Percentiles rank a stretch among this genome's conserved stretches.
Evolutionary conservation across 2,888 invertebrate species (phyloP).

Genomic region (Lissocephala sabroskyi): DNA sequence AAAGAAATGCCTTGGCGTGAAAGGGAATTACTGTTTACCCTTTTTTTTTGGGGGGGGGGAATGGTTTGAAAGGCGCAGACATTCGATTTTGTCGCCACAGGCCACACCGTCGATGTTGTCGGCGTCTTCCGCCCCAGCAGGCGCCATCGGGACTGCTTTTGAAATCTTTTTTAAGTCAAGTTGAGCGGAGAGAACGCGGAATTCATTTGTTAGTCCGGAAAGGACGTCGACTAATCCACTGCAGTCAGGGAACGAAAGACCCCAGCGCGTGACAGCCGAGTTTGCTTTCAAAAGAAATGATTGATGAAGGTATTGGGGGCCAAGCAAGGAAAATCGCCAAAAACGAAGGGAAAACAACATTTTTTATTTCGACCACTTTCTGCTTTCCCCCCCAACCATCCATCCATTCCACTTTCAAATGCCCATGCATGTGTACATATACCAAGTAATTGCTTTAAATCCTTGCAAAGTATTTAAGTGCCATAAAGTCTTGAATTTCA

Average conservation of each 20-base stretch:
- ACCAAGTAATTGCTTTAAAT: too few relatives aligned
- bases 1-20: constrained; percentile 7
- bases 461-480: too few relatives aligned
- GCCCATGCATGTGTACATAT: too few relatives aligned
- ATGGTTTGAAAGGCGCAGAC: constrained; percentile 14
- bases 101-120: neutral
- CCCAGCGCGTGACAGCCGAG: constrained; percentile 47
- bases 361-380: too few relatives aligned
- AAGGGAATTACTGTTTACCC: constrained; percentile 48
- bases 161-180: constrained; percentile 47
- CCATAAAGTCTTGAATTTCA: too few relatives aligned
- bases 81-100: constrained; percentile 32
- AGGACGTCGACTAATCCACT: constrained; percentile 52
- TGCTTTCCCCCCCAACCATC: too few relatives aligned
- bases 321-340: constrained; percentile 9
- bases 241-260: constrained; percentile 47
- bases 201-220: constrained; percentile 59
- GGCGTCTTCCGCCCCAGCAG: neutral
- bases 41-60: constrained; percentile 40
- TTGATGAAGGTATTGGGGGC: constrained; percentile 58
- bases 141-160: constrained; percentile 12
- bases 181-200: constrained; percentile 36
- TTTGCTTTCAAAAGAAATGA: constrained; percentile 46
- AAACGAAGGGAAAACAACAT: constrained; percentile 11
- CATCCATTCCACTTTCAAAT: too few relatives aligned